phyloP scores from a whole-genome alignment of 2,888 invertebrate genomes.

The Sphaerophoria rueppellii region DNA sequence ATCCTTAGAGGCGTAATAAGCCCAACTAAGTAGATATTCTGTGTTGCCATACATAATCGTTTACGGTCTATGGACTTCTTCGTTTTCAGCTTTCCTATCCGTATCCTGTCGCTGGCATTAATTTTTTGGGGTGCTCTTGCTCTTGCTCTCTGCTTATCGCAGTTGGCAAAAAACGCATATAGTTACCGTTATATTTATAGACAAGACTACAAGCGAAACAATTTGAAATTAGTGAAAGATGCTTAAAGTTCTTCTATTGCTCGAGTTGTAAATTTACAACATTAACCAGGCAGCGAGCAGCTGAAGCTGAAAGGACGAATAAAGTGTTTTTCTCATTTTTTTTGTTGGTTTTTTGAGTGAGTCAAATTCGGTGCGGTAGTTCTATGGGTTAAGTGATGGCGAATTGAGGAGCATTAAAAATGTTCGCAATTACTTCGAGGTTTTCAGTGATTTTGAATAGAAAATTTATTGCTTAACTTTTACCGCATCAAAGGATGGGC shows the following conservation, averaged over 20 bases:
- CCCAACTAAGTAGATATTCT: slow-evolving; percentile 62
- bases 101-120: slow-evolving; percentile 68
- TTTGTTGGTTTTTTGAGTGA: slow-evolving; percentile 32
- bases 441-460: slow-evolving; percentile 69
- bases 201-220: slow-evolving; percentile 35
- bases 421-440: slow-evolving; percentile 65
- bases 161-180: slow-evolving; percentile 36
- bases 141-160: slow-evolving; percentile 58
- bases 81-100: slow-evolving; percentile 21
- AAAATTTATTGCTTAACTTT: slow-evolving; percentile 63
- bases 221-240: slow-evolving; percentile 70
- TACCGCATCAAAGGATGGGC: not conserved
- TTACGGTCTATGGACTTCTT: slow-evolving; percentile 43
- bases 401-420: not conserved
- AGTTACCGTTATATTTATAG: slow-evolving; percentile 30
- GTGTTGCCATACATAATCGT: slow-evolving; percentile 60
- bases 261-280: slow-evolving; percentile 52
- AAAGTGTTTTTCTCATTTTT: slow-evolving; percentile 7
- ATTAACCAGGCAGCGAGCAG: slow-evolving; percentile 18
- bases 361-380: not conserved
- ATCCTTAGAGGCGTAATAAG: slow-evolving; percentile 73
- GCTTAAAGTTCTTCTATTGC: slow-evolving; percentile 66
- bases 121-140: slow-evolving; percentile 43
- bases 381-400: not conserved
- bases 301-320: not conserved